Evolutionary conservation across 2,797 vertebrate species (phyloP).

Genomic region (Channa striata): DNA sequence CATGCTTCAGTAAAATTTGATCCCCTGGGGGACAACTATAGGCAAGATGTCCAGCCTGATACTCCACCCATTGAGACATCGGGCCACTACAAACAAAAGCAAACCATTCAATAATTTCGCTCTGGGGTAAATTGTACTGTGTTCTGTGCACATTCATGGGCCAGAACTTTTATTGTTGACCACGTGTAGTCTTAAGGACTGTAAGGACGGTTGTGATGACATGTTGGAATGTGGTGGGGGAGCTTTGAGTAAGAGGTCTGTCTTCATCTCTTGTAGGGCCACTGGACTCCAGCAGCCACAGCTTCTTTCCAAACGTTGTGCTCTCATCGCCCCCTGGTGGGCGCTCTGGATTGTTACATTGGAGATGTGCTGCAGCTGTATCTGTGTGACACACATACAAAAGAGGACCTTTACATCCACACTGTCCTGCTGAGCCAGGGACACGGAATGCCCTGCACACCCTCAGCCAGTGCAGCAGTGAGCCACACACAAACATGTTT

Average conservation of each 20-base stretch:
- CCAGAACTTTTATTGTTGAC: too few relatives aligned
- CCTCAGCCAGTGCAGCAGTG: constrained; percentile 60
- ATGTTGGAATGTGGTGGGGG: too few relatives aligned
- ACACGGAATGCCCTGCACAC: constrained; percentile 77
- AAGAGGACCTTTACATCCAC: constrained; percentile 91
- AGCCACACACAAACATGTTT: constrained; percentile 29
- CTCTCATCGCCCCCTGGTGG: constrained; percentile 87
- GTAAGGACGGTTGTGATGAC: too few relatives aligned
- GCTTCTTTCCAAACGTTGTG: constrained; percentile 87
- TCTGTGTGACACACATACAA: constrained; percentile 91
- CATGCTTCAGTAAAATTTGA: too few relatives aligned
- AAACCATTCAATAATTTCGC: too few relatives aligned
- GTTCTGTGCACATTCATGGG: too few relatives aligned
- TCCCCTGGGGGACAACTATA: too few relatives aligned
- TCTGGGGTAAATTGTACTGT: too few relatives aligned
- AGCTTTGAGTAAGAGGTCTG: neutral
- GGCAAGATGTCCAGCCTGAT: too few relatives aligned
- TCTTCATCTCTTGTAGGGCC: constrained; percentile 71
- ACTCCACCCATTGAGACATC: too few relatives aligned
- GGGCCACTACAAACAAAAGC: too few relatives aligned
- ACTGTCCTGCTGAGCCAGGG: constrained; percentile 82
- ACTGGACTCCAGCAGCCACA: constrained; percentile 86
- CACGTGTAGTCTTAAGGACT: too few relatives aligned
- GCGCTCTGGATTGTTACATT: constrained; percentile 87
- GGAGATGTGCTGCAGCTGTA: constrained; percentile 89